Evolutionary conservation across 1,140 invertebrate species (phyloP).

Genomic region (Leptinotarsa lineolata): DNA sequence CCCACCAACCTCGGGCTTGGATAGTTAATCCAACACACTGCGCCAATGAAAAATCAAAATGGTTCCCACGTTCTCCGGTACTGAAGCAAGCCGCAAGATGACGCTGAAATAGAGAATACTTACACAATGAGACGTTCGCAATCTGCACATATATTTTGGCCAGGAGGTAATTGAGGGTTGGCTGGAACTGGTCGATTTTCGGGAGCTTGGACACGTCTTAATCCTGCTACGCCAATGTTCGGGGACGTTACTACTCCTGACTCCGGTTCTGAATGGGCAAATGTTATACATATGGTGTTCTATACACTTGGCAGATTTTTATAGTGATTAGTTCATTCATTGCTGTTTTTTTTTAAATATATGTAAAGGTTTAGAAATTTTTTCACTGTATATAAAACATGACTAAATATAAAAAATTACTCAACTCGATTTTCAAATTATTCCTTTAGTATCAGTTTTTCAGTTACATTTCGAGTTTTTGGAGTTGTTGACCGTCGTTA

Average conservation of each 20-base stretch:
- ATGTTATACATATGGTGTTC: not conserved
- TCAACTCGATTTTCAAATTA: too few relatives aligned
- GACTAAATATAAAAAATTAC: too few relatives aligned
- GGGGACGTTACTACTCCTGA: constrained; percentile 58
- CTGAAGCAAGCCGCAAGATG: not conserved
- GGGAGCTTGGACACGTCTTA: constrained; percentile 73
- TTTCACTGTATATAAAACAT: too few relatives aligned
- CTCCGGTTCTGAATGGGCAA: constrained; percentile 36
- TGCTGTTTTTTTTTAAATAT: too few relatives aligned
- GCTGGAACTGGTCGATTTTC: constrained; percentile 60
- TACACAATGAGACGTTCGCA: constrained; percentile 93
- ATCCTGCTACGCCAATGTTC: constrained; percentile 53
- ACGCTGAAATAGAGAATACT: constrained; percentile 60
- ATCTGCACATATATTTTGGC: constrained; percentile 90
- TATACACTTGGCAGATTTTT: not conserved
- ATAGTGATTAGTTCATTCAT: too few relatives aligned
- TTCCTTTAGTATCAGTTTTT: too few relatives aligned
- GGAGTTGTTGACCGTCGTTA: too few relatives aligned
- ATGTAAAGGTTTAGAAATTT: too few relatives aligned
- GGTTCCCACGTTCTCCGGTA: not conserved
- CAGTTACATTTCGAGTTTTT: too few relatives aligned
- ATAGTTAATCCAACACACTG: not conserved
- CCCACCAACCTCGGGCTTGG: not conserved
- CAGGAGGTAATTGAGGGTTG: constrained; percentile 73
- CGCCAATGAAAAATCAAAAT: not conserved